These are phyloP conservation scores for Pygathrix nemaeus DNA, from an alignment of 2,113 vertebrate species.

Conservation along the genomic window DNA sequence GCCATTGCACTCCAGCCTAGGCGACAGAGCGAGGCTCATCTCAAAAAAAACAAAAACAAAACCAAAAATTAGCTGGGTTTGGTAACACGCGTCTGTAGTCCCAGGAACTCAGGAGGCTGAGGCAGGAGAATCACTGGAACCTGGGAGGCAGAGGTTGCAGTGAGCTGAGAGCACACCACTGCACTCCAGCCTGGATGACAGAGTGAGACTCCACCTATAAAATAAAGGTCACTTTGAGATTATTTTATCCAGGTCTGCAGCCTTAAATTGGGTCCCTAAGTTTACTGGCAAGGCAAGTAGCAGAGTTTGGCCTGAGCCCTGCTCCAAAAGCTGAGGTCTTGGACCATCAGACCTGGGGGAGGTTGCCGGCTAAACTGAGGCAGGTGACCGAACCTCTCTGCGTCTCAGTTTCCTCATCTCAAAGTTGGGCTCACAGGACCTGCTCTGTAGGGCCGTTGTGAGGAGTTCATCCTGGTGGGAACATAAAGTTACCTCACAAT, in stretches of 20 bases:
- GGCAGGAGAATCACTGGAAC: too few relatives aligned
- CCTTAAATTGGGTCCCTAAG: background rate
- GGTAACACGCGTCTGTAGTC: too few relatives aligned
- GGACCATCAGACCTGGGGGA: background rate
- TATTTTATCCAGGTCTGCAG: background rate
- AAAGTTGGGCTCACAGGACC: background rate
- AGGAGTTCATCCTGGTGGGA: background rate
- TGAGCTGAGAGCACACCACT: too few relatives aligned
- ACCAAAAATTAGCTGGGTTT: too few relatives aligned
- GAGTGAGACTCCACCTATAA: too few relatives aligned
- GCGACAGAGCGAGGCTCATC: too few relatives aligned
- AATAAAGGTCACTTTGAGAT: background rate
- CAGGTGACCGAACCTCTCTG: background rate
- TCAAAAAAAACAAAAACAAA: too few relatives aligned
- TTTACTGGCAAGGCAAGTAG: background rate
- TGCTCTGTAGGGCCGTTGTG: background rate
- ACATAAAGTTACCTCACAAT: rapidly evolving
- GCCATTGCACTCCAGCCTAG: too few relatives aligned
- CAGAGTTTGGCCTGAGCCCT: background rate
- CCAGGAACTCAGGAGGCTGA: too few relatives aligned
- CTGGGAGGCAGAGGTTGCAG: too few relatives aligned
- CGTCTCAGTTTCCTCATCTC: background rate
- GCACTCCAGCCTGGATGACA: too few relatives aligned
- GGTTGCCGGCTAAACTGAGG: rapidly evolving
- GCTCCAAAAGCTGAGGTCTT: background rate